Percentiles rank a stretch among this genome's conserved stretches.
Evolutionary conservation across 2,113 vertebrate genomes (phyloP).

Genomic region (Pleuronectes platessa): DNA sequence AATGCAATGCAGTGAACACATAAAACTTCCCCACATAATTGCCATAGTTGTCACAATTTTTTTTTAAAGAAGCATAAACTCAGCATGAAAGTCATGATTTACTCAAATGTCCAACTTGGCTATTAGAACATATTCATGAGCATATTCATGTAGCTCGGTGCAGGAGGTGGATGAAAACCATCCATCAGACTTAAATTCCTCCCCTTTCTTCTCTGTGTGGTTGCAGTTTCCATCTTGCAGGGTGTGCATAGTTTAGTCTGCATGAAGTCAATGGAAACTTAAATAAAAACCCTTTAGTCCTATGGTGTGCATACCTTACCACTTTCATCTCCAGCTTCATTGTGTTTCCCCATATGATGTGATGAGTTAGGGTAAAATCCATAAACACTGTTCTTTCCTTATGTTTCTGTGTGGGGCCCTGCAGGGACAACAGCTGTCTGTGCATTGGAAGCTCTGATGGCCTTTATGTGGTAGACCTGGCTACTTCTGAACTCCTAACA

Average conservation of each 20-base stretch:
- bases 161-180: constrained; percentile 36
- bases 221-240: constrained; percentile 44
- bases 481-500: constrained; percentile 84
- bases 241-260: constrained; percentile 52
- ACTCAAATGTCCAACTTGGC: constrained; percentile 35
- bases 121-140: not conserved
- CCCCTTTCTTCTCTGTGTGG: constrained; percentile 19
- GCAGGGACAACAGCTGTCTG: constrained; percentile 69
- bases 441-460: constrained; percentile 88
- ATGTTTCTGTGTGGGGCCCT: constrained; percentile 38
- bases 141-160: constrained; percentile 27
- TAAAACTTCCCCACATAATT: not conserved
- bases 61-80: not conserved
- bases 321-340: constrained; percentile 27
- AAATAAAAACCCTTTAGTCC: constrained; percentile 31
- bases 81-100: constrained; percentile 44
- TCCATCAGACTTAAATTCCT: constrained; percentile 15
- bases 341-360: constrained; percentile 22
- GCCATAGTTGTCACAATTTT: not conserved
- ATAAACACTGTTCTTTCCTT: constrained; percentile 39
- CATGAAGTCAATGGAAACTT: constrained; percentile 56
- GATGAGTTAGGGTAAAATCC: constrained; percentile 19
- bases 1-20: not conserved
- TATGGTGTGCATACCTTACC: constrained; percentile 28
- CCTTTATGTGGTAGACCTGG: constrained; percentile 85